Base-by-base conservation (phyloP, 53 echinoderm and acorn worm species). In the Temnopleurus reevesii region DNA sequence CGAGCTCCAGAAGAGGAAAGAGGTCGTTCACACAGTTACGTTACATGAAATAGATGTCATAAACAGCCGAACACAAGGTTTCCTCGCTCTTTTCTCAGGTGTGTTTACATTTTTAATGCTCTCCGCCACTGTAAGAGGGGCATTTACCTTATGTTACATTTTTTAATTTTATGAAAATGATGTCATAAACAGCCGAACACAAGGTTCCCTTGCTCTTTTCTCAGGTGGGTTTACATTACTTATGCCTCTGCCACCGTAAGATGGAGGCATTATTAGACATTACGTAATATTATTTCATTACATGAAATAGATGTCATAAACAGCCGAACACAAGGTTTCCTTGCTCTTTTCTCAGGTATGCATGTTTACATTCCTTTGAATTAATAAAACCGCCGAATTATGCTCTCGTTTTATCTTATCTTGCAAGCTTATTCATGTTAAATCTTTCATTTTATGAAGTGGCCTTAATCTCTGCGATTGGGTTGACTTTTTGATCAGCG, bases 221-320 rank as follows among this genome's bases (percentile, higher is more conserved):
- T 95, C 99, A 81, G 97, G 97, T 97, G 27, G 2, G 71, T 71
- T 71, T 41, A 35, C 65, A 65, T 18, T 25, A 12, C 10, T 28
- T 12, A n/a, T n/a, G n/a, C n/a, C n/a, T n/a, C n/a, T n/a, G n/a
- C n/a, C n/a, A n/a, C n/a, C n/a, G n/a, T n/a, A n/a, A n/a, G n/a
- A n/a, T n/a, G n/a, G n/a, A n/a, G n/a, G n/a, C n/a, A n/a, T n/a
- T n/a, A n/a, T n/a, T n/a, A n/a, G n/a, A n/a, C n/a, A n/a, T n/a
- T n/a, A n/a, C n/a, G n/a, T n/a, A n/a, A n/a, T n/a, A n/a, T n/a
- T n/a, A n/a, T 98, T 25, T 96, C 99, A 23, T 90, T 98, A 19
- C 95, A 98, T 64, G 99, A 98, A 59, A 98, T 98, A 27, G 99
- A 98, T 59, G 99, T 98, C 44, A 98, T 98, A 63, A 98, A 98